Evolutionary conservation across 2,888 invertebrate genomes (phyloP).

Genomic region (Acronicta alni): DNA sequence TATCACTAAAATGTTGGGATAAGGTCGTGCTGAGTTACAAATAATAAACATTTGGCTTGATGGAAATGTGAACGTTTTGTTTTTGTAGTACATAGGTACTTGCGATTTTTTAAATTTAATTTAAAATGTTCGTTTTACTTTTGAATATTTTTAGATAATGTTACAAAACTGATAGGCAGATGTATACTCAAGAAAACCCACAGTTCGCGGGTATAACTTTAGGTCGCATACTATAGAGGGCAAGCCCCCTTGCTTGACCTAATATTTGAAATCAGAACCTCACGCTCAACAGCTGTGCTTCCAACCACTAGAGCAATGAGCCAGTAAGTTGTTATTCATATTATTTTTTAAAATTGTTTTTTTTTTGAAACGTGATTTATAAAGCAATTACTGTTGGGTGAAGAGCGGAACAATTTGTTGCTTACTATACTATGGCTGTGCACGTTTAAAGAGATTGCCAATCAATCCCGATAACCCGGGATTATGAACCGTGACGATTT

Average conservation of each 20-base stretch:
- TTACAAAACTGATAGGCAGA: no score
- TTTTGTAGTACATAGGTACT: background rate
- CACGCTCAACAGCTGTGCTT: no score
- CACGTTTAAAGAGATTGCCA: slow-evolving; percentile 58
- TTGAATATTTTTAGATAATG: no score
- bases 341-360: slow-evolving; percentile 30
- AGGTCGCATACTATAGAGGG: no score
- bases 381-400: slow-evolving; percentile 52
- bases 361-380: slow-evolving; percentile 37
- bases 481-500: slow-evolving; percentile 71
- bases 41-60: background rate
- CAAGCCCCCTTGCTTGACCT: no score
- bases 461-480: slow-evolving; percentile 60
- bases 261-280: no score
- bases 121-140: no score
- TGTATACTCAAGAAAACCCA: no score
- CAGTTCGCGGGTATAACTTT: no score
- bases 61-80: background rate
- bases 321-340: no score
- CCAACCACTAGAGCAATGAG: no score
- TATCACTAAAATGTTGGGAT: background rate
- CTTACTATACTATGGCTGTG: slow-evolving; percentile 54
- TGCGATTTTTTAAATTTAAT: no score
- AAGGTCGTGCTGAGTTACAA: background rate
- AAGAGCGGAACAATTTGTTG: slow-evolving; percentile 56